Conservation (phyloP, 2,113 vertebrate genomes). For the Mystacornis crossleyi region DNA sequence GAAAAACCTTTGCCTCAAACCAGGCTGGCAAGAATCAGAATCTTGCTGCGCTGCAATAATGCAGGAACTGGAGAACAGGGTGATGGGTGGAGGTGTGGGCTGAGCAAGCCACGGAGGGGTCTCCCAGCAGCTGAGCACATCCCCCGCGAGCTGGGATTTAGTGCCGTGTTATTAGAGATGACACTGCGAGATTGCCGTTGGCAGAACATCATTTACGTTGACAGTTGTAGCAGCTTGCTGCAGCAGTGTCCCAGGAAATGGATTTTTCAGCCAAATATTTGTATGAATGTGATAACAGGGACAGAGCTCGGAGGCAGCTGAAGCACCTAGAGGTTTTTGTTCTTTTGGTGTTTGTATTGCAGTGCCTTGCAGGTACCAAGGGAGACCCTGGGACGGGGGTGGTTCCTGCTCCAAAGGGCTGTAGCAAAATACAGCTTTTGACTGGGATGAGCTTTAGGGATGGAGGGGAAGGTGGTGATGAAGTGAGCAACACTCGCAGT, state of each 20-base stretch:
- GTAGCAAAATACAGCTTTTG: neutral
- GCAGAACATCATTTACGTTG: conserved; percentile 56
- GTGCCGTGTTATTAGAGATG: conserved; percentile 45
- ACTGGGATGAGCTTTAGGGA: neutral
- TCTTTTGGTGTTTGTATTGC: neutral
- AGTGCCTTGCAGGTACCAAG: neutral
- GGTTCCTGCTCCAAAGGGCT: neutral
- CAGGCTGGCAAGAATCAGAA: neutral
- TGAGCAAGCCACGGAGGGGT: neutral
- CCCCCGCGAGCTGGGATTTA: neutral
- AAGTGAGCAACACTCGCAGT: conserved; percentile 59
- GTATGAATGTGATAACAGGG: conserved; percentile 40
- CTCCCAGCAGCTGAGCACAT: conserved; percentile 28
- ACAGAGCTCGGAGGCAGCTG: conserved; percentile 23
- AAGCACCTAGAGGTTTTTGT: neutral
- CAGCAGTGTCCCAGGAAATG: conserved; percentile 53
- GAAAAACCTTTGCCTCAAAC: neutral
- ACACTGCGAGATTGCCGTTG: conserved; percentile 31
- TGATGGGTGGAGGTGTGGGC: neutral
- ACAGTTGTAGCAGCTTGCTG: conserved; percentile 58
- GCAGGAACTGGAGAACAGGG: neutral
- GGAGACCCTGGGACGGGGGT: neutral
- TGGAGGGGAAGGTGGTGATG: conserved; percentile 39
- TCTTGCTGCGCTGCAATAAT: neutral
- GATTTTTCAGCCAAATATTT: conserved; percentile 62